Evolutionary conservation across 1,140 invertebrate genomes (phyloP), one percentile per base, ranked within the genome.

Genomic region (Diorhabda carinulata): DNA sequence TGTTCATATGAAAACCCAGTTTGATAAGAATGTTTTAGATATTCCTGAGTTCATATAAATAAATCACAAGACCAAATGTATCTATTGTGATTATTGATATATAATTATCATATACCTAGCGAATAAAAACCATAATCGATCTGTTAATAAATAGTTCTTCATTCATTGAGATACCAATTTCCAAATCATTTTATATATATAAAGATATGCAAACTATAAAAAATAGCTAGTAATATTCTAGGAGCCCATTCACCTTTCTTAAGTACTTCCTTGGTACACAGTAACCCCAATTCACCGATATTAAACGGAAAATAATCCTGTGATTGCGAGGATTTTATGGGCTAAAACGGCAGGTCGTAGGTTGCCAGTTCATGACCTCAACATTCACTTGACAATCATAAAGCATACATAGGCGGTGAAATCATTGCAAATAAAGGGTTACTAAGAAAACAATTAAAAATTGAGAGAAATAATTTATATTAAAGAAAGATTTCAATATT

Each of bases 321-420:
- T 69, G 71, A 72, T 72, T 69, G 71, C 61, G 43, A 64, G 67
- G 64, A 64, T 68, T 72, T 72, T 72, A 69, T 72, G 67, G 64
- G 67, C 68, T 66, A 69, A 59, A 67, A 61, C 67, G 58, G 67
- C 64, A 67, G 71, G 71, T 72, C 71, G 67, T 63, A 72, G 71
- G 71, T 72, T 72, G 71, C 57, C 64, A 72, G 71, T 72, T 72
- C 71, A 72, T 69, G 71, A 72, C 71, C 71, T 72, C 67, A 72
- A 69, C 71, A 66, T 72, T 72, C 71, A 72, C 71, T 68, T 72
- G 71, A 72, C 64, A 72, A 69, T 72, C 71, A 72, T 69, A 69
- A 72, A 72, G 68, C 69, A 72, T 68, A 64, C 63, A 64, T 64
- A 64, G 63, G 63, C 63, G 63, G 6, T 52, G 63, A 10, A 45